A percentile compares a stretch with the other conserved stretches of the same genome.
phyloP scores from a whole-genome alignment of 1,140 invertebrate species.

The Drosophila bocqueti region DNA sequence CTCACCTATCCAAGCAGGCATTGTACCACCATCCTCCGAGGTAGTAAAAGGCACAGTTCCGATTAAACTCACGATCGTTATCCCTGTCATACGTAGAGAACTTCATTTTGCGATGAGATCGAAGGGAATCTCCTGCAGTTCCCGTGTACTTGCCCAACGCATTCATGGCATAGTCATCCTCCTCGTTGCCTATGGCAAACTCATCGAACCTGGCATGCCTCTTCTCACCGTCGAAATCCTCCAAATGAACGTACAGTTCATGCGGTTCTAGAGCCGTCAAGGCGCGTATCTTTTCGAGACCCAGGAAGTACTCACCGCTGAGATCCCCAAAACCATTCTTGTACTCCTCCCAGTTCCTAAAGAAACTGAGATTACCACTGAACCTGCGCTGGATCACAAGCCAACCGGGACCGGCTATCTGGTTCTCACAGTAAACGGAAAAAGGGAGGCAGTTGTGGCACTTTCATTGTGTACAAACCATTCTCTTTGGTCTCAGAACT shows the following conservation, averaged over 20 bases:
- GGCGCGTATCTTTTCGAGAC: conserved; percentile 87
- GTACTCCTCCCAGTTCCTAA: conserved; percentile 88
- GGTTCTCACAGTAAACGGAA: conserved; percentile 53
- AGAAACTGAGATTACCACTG: conserved; percentile 88
- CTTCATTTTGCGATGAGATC: conserved; percentile 28
- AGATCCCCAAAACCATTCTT: conserved; percentile 88
- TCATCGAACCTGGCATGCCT: conserved; percentile 88
- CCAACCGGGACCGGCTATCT: conserved; percentile 86
- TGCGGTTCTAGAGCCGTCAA: conserved; percentile 87
- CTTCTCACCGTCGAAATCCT: conserved; percentile 86
- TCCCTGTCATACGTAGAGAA: conserved; percentile 85
- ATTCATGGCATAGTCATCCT: conserved; percentile 88
- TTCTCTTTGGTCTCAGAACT: conserved; percentile 8
- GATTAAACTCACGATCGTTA: conserved; percentile 88
- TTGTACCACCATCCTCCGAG: conserved; percentile 89
- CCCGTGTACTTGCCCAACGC: conserved; percentile 87
- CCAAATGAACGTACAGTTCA: conserved; percentile 88
- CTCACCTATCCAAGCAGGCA: conserved; percentile 72
- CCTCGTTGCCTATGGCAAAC: conserved; percentile 88
- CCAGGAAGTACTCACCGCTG: conserved; percentile 88
- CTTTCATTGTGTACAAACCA: conserved; percentile 30
- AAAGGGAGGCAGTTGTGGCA: conserved; percentile 48
- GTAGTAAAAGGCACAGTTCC: conserved; percentile 88
- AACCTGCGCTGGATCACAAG: conserved; percentile 88
- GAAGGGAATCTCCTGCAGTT: conserved; percentile 57